A percentile compares a stretch with the other conserved stretches of the same genome.
Conservation (phyloP, 2,888 invertebrate genomes). For the Baronia brevicornis region DNA sequence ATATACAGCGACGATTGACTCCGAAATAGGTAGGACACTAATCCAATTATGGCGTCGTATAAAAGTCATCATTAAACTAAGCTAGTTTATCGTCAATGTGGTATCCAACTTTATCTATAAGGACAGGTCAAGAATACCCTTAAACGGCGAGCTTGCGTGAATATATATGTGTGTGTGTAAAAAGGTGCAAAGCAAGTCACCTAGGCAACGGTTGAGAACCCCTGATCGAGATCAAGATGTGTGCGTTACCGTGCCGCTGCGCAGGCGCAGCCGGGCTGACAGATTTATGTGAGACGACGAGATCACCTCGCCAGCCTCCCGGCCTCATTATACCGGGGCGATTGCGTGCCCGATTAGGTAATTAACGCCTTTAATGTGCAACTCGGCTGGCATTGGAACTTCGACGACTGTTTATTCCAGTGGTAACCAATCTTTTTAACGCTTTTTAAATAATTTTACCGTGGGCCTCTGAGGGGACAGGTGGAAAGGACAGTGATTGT, state of each 20-base stretch:
- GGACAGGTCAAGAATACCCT: too few relatives aligned
- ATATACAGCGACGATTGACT: too few relatives aligned
- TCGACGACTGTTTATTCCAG: conserved; percentile 12
- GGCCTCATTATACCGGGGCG: conserved; percentile 28
- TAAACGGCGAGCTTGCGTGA: too few relatives aligned
- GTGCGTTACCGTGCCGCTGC: conserved; percentile 56
- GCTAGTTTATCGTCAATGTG: too few relatives aligned
- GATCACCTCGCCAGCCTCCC: conserved; percentile 20
- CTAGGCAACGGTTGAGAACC: conserved; percentile 19
- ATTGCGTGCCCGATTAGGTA: conserved; percentile 59
- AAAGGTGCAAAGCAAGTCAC: neutral
- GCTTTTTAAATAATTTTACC: too few relatives aligned
- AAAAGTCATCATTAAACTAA: too few relatives aligned
- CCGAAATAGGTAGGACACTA: too few relatives aligned
- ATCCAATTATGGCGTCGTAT: too few relatives aligned
- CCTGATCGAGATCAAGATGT: conserved; percentile 56
- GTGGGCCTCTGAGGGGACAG: too few relatives aligned
- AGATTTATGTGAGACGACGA: conserved; percentile 67
- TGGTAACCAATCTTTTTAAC: too few relatives aligned
- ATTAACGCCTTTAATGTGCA: conserved; percentile 43
- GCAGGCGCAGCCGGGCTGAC: conserved; percentile 46
- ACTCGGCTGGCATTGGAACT: conserved; percentile 9
- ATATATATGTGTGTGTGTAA: neutral
- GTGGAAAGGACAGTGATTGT: too few relatives aligned
- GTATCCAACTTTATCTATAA: too few relatives aligned